These are phyloP conservation scores for Autographa pulchrina DNA, from an alignment of 2,888 invertebrate species.

Conservation along the genomic window DNA sequence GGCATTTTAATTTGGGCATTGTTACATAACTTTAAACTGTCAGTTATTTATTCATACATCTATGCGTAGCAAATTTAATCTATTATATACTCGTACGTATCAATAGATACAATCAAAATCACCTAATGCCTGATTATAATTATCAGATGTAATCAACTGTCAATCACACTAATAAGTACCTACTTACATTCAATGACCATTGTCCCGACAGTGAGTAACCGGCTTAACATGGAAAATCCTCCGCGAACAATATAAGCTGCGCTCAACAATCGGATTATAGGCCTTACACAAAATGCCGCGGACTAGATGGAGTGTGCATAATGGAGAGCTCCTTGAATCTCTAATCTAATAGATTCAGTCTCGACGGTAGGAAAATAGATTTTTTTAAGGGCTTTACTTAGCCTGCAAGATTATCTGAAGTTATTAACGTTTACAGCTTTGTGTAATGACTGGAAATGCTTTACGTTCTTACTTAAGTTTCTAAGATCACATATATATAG, in stretches of 20 bases:
- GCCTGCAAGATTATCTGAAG: too few relatives aligned
- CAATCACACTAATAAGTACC: background rate
- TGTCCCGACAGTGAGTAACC: conserved; percentile 11
- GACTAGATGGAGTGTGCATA: conserved; percentile 2
- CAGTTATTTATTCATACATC: too few relatives aligned
- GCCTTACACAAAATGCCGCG: conserved; percentile 13
- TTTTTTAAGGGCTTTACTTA: background rate
- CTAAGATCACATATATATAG: too few relatives aligned
- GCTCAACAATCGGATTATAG: conserved; percentile 32
- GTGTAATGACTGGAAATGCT: too few relatives aligned
- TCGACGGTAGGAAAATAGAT: background rate
- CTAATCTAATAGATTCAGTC: conserved; percentile 1
- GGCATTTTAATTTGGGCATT: too few relatives aligned
- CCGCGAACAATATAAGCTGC: conserved; percentile 30
- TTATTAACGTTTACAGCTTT: too few relatives aligned
- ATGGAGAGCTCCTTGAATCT: conserved; percentile 5
- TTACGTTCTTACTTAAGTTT: too few relatives aligned
- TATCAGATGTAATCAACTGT: background rate
- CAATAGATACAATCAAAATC: background rate
- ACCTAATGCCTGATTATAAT: background rate
- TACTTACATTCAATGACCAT: conserved; percentile 11
- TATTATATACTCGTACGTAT: background rate
- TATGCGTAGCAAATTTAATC: too few relatives aligned
- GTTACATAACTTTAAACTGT: too few relatives aligned
- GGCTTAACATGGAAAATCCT: conserved; percentile 26